Conservation (phyloP, 1,140 invertebrate genomes). For the Melanaphis sacchari region DNA sequence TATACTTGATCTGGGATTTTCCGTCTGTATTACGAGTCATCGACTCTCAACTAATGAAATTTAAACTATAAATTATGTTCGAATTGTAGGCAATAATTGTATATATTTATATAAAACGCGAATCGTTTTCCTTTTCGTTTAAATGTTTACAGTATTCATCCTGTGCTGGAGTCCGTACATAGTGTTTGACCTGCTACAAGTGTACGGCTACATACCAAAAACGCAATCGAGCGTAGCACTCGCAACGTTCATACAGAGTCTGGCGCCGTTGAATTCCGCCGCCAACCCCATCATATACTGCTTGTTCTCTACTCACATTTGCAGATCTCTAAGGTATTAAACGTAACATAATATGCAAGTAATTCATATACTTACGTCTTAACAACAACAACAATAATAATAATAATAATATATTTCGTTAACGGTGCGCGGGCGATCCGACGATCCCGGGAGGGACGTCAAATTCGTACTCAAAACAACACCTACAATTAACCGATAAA, state of each 20-base stretch:
- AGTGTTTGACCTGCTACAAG: conserved; percentile 90
- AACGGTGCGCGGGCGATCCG: no score
- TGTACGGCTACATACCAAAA: conserved; percentile 82
- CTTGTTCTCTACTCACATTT: conserved; percentile 89
- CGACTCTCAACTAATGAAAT: no score
- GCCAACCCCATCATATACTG: conserved; percentile 96
- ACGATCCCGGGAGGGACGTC: no score
- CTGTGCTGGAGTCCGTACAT: conserved; percentile 96
- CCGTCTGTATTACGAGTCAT: no score
- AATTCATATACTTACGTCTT: not conserved
- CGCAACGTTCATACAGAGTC: conserved; percentile 89
- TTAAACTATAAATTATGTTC: not conserved
- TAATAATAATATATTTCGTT: not conserved
- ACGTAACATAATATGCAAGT: not conserved
- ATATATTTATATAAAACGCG: not conserved
- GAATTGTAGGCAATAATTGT: not conserved
- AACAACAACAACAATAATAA: not conserved
- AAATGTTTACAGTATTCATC: conserved; percentile 81
- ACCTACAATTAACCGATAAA: no score
- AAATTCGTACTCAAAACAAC: no score
- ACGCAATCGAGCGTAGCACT: conserved; percentile 84
- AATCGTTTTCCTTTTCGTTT: not conserved
- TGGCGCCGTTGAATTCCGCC: conserved; percentile 91
- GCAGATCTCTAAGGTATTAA: conserved; percentile 80
- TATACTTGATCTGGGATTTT: no score